Evolutionary conservation across 2,797 vertebrate species (phyloP).

Genomic region (Trachurus trachurus): DNA sequence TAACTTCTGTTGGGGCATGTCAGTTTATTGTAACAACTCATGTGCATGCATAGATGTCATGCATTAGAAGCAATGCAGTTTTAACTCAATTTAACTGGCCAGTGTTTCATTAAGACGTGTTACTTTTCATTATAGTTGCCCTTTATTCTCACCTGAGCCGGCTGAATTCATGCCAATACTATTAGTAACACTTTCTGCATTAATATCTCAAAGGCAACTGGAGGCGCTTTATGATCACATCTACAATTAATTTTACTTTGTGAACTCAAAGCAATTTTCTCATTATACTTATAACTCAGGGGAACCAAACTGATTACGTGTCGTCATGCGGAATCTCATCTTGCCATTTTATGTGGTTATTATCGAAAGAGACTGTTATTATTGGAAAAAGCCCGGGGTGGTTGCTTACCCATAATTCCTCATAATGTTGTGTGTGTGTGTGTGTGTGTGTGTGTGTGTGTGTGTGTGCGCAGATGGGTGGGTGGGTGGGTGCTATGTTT

Average conservation of each 20-base stretch:
- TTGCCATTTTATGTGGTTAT: slow-evolving; percentile 46
- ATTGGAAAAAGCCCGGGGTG: slow-evolving; percentile 57
- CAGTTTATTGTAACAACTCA: slow-evolving; percentile 38
- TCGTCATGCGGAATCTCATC: slow-evolving; percentile 43
- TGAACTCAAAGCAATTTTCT: slow-evolving; percentile 48
- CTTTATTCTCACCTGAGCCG: slow-evolving; percentile 29
- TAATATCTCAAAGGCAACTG: slow-evolving; percentile 45
- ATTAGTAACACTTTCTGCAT: slow-evolving; percentile 34
- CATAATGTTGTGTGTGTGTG: slow-evolving; percentile 5
- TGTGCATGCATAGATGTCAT: slow-evolving; percentile 13
- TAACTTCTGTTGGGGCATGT: slow-evolving; percentile 44
- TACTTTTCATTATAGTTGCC: slow-evolving; percentile 43
- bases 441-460: not conserved
- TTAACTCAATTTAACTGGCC: slow-evolving; percentile 23
- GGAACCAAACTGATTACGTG: slow-evolving; percentile 51
- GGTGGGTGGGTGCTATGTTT: not conserved
- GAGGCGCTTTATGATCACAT: slow-evolving; percentile 60
- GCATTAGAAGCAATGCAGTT: slow-evolving; percentile 27
- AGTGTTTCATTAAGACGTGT: slow-evolving; percentile 35
- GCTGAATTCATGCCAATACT: slow-evolving; percentile 10
- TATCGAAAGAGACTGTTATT: slow-evolving; percentile 57
- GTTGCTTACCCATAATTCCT: slow-evolving; percentile 30
- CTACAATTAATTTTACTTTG: slow-evolving; percentile 57
- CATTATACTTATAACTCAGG: slow-evolving; percentile 53
- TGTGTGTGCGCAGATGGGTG: not conserved